A percentile compares a stretch with the other conserved stretches of the same genome.
phyloP scores from a whole-genome alignment of 2,113 vertebrate genomes.

The Potamarius usumacintae region DNA sequence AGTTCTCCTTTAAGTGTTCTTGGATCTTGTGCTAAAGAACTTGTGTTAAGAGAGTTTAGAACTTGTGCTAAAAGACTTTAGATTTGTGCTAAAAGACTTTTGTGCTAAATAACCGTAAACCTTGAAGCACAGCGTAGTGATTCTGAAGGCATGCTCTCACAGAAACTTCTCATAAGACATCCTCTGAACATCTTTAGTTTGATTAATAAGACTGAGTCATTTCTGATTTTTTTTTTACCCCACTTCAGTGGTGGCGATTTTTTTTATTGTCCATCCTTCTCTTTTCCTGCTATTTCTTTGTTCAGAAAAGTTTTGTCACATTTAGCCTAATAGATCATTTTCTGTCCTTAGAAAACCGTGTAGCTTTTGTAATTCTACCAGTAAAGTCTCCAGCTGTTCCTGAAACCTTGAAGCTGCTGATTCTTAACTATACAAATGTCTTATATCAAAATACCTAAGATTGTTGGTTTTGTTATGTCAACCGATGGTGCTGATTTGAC shows the following conservation, averaged over 20 bases:
- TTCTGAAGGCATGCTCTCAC: neutral
- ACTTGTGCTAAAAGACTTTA: no score
- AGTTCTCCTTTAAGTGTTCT: no score
- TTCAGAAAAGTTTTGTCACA: neutral
- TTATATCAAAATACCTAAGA: conserved; percentile 32
- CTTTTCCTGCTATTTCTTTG: neutral
- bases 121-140: neutral
- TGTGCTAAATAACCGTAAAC: no score
- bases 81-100: no score
- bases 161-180: neutral
- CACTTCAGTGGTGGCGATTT: neutral
- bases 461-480: conserved; percentile 32
- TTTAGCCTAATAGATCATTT: conserved; percentile 17
- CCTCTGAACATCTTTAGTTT: neutral
- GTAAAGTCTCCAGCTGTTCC: conserved; percentile 18
- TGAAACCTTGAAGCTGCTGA: conserved; percentile 28
- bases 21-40: no score
- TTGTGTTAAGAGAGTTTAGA: no score
- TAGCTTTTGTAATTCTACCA: conserved; percentile 28
- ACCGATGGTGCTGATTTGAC: conserved; percentile 20
- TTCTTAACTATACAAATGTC: conserved; percentile 23
- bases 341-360: conserved; percentile 1
- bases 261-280: neutral
- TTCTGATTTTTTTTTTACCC: neutral
- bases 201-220: neutral